Evolutionary conservation across 1,140 invertebrate species (phyloP).

Genomic region (Platyscapa corneri): DNA sequence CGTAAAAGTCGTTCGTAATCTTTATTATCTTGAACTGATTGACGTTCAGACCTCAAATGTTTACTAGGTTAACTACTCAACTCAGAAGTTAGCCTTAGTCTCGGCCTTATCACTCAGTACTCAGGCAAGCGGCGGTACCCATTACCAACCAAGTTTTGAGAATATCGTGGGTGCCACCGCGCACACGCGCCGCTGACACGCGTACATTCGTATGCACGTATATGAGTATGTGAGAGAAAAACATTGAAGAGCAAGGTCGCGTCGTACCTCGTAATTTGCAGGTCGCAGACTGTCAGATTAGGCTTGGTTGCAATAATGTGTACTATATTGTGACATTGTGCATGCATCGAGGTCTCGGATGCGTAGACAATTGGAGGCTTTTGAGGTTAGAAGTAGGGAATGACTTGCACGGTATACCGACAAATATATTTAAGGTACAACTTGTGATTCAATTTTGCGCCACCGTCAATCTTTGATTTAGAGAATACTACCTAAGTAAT

Average conservation of each 20-base stretch:
- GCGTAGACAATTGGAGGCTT: not conserved
- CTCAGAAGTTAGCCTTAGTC: no score
- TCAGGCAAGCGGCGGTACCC: not conserved
- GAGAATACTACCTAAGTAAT: not conserved
- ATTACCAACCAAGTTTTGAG: not conserved
- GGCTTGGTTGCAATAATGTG: no score
- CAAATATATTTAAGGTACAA: no score
- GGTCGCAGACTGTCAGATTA: no score
- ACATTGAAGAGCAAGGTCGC: conserved; percentile 50
- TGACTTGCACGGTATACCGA: no score
- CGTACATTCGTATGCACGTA: not conserved
- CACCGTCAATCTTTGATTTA: not conserved
- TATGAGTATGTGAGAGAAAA: not conserved
- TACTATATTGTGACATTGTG: no score
- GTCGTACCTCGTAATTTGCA: not conserved
- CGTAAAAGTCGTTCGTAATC: no score
- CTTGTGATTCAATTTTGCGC: not conserved
- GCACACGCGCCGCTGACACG: conserved; percentile 13
- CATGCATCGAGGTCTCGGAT: not conserved
- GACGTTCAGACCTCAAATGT: not conserved
- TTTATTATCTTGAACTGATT: not conserved
- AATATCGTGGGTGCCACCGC: not conserved
- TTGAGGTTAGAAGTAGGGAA: not conserved
- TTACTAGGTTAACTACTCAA: no score
- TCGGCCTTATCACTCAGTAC: no score